Conservation (phyloP, 2,888 invertebrate genomes). For the Itoplectis maculator region DNA sequence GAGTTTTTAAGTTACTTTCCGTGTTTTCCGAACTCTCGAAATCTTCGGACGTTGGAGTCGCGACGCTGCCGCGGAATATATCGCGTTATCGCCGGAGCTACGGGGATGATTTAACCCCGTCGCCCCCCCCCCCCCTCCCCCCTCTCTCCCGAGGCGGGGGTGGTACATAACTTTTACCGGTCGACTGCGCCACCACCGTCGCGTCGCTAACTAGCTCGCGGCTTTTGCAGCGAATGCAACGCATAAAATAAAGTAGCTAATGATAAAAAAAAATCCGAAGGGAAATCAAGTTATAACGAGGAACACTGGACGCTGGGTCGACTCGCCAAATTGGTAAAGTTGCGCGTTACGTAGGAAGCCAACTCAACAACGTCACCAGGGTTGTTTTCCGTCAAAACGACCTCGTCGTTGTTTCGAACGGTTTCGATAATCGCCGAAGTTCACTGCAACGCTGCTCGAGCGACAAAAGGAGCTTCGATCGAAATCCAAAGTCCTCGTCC, state of each 20-base stretch:
- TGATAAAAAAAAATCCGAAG: conserved; percentile 41
- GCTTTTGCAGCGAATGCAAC: no score
- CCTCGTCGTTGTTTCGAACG: conserved; percentile 3
- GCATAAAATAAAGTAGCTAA: conserved; percentile 31
- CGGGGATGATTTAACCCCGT: conserved; percentile 15
- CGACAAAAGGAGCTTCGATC: neutral
- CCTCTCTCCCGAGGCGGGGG: neutral
- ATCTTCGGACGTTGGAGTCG: conserved; percentile 26
- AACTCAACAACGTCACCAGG: conserved; percentile 33
- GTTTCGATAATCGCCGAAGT: conserved; percentile 30
- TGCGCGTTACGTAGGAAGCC: conserved; percentile 14
- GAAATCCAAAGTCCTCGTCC: neutral
- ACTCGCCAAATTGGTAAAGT: conserved; percentile 68
- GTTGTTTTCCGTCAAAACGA: conserved; percentile 29
- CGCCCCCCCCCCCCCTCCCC: no score
- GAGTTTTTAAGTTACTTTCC: conserved; percentile 70
- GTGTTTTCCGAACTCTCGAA: conserved; percentile 60
- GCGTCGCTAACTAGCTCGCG: conserved; percentile 55
- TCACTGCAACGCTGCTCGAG: conserved; percentile 35
- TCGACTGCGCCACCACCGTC: conserved; percentile 57
- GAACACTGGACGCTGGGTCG: conserved; percentile 32
- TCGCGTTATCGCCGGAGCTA: conserved; percentile 40
- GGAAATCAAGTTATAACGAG: conserved; percentile 64
- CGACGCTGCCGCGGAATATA: conserved; percentile 35
- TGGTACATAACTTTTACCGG: conserved; percentile 54